Percentiles rank a stretch among this genome's conserved stretches.
These are phyloP conservation scores for Tachuris rubrigastra DNA, from an alignment of 2,113 vertebrate species.

Conservation along the genomic window DNA sequence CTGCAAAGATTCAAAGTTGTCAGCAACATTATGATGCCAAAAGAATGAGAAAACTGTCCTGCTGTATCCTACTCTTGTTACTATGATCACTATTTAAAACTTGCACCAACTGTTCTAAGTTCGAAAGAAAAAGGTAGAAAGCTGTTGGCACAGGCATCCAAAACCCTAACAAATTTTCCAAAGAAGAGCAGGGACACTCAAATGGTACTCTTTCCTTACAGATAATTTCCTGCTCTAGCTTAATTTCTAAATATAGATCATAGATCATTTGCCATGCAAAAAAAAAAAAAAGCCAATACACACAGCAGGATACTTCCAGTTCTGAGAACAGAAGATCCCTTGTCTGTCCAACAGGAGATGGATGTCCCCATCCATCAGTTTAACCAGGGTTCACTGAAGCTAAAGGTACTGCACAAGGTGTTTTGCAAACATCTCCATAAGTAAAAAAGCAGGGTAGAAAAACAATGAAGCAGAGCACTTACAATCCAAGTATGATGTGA, in stretches of 20 bases:
- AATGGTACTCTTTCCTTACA: background rate
- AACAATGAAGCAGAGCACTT: background rate
- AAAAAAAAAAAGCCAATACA: background rate
- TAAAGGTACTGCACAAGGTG: background rate
- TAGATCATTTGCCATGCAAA: background rate
- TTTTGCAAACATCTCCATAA: background rate
- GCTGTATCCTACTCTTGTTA: background rate
- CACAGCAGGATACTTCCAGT: background rate
- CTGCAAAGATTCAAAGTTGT: slow-evolving; percentile 17
- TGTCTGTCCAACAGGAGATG: background rate
- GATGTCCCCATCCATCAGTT: background rate
- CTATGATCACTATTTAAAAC: background rate
- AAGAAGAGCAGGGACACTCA: background rate
- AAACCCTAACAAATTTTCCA: background rate
- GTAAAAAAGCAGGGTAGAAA: background rate
- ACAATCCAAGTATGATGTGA: background rate
- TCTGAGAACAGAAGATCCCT: background rate
- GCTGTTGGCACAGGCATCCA: background rate
- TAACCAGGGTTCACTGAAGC: background rate
- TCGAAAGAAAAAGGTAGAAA: background rate
- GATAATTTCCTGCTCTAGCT: background rate
- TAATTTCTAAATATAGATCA: background rate
- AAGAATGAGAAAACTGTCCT: background rate
- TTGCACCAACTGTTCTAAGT: background rate
- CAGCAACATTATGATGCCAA: background rate